Evolutionary conservation across 2,113 vertebrate species (phyloP).

Genomic region (Fregetta grallaria): DNA sequence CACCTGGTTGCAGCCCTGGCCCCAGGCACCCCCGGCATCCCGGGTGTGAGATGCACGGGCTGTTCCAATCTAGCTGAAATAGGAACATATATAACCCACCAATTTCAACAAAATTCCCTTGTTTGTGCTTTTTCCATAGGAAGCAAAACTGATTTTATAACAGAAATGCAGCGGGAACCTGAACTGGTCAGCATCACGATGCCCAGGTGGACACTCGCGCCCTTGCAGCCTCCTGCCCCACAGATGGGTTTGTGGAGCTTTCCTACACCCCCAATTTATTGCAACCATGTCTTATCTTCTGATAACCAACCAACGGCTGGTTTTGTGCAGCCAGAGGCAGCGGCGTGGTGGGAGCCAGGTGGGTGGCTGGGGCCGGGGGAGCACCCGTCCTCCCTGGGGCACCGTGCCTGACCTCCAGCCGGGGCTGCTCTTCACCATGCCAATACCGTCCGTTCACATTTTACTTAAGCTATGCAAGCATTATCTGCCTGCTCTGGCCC

Average conservation of each 20-base stretch:
- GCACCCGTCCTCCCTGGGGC: background rate
- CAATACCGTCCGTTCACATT: background rate
- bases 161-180: background rate
- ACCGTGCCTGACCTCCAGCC: background rate
- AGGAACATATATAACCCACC: background rate
- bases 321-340: background rate
- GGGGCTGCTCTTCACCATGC: background rate
- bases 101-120: background rate
- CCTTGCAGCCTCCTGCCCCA: background rate
- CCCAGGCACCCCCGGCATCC: background rate
- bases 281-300: background rate
- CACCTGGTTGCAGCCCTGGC: background rate
- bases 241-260: background rate
- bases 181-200: background rate
- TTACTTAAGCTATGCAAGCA: background rate
- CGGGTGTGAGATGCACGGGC: accelerated
- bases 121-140: background rate
- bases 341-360: accelerated
- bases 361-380: background rate
- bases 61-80: background rate
- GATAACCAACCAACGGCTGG: background rate
- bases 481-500: background rate
- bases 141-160: background rate
- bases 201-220: background rate
- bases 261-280: background rate